Base-by-base conservation (phyloP, 2,888 invertebrate genomes). In the Hydrotaea diabolus region DNA sequence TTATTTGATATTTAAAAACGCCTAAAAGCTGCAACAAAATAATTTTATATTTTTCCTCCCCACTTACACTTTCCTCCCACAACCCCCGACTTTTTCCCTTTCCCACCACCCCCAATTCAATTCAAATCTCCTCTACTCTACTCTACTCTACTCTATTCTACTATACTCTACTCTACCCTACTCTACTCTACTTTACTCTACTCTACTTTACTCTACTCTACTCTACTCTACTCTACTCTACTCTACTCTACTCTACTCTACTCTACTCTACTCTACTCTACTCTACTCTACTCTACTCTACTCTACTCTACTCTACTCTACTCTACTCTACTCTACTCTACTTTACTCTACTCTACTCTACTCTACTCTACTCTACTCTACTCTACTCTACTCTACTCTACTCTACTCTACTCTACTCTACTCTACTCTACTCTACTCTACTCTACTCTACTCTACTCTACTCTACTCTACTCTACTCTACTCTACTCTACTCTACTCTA, bases 391-490 rank as follows among this genome's bases (percentile, higher is more conserved):
- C 59, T 74, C 23, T 78, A 77, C 64, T 72, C 43, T 73, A 79
- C 73, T 79, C 53, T 62, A 49, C 64, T 64, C 23, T 64, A 73
- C 66, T 79, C 53, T 64, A 79, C 73, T 64, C 43, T 62, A 79
- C 73, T 73, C 53, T 73, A 73, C 73, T 64, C 43, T 73, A 73
- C 62, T 73, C 53, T 73, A 79, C 73, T 73, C 43, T 73, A 79
- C 73, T 73, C 36, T 73, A 79, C 73, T 73, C 43, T 73, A 79
- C 75, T 75, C 39, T 74, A 80, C 66, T 75, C 39, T 69, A 80
- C 75, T 80, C 57, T 69, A 75, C 69, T 80, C 55, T 43, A 75
- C 75, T 80, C 57, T 69, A 53, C 57, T 77, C 39, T 39, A 55
- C 57, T 77, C 39, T 57, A 71, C 59, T 73, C 31, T 53, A 73